Conservation (phyloP, 2,797 vertebrate species). For the Pampus argenteus region DNA sequence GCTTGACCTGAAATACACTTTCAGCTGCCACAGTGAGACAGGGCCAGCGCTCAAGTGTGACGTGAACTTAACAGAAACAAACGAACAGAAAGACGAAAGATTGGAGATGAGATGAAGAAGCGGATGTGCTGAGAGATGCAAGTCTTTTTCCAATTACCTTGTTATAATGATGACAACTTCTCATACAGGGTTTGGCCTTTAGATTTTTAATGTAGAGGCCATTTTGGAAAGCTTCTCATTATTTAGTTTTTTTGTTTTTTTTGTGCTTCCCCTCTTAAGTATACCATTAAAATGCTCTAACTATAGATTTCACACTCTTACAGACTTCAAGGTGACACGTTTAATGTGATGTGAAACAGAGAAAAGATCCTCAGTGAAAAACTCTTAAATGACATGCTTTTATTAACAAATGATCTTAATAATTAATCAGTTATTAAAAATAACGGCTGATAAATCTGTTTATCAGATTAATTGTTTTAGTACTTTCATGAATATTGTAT, state of each 20-base stretch:
- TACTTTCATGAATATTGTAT: not conserved
- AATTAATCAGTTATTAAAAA: slow-evolving; percentile 5
- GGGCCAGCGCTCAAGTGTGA: not conserved
- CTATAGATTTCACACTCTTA: not conserved
- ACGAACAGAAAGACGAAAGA: slow-evolving; percentile 3
- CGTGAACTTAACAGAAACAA: slow-evolving; percentile 20
- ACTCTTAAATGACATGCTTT: not conserved
- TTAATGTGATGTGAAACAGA: not conserved
- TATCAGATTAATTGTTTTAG: not conserved
- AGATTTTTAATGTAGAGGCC: not conserved
- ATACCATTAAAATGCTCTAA: not conserved
- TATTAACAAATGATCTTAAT: not conserved
- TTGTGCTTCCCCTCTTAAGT: not conserved
- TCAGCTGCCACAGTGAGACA: slow-evolving; percentile 4
- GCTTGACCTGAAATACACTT: slow-evolving; percentile 40
- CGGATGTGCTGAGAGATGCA: slow-evolving; percentile 18
- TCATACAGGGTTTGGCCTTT: not conserved
- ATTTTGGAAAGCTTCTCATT: slow-evolving; percentile 16
- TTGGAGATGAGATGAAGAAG: slow-evolving; percentile 1
- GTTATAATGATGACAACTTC: slow-evolving; percentile 12
- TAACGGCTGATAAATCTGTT: not conserved
- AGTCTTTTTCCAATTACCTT: slow-evolving; percentile 10
- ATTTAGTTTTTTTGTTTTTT: slow-evolving; percentile 7
- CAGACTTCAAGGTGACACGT: too few species aligned
- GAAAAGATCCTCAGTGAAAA: not conserved